Conservation (phyloP, 2,888 invertebrate species). For the Stenolophus ochropezus region DNA sequence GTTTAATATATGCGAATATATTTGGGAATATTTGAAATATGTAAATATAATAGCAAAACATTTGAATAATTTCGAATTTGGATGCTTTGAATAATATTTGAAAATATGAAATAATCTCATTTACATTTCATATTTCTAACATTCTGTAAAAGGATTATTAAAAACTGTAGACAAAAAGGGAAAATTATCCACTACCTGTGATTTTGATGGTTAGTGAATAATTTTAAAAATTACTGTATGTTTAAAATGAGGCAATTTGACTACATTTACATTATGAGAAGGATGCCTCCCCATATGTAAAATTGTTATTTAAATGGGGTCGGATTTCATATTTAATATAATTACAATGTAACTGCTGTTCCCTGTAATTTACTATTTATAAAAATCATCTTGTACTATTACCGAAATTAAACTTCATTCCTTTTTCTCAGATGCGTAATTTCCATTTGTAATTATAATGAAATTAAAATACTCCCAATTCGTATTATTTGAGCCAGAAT, state of each 20-base stretch:
- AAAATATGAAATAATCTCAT: slow-evolving; percentile 21
- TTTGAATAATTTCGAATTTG: neutral
- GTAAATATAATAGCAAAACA: neutral
- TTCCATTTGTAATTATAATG: slow-evolving; percentile 29
- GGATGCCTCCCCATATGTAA: slow-evolving; percentile 21
- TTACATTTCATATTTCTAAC: slow-evolving; percentile 25
- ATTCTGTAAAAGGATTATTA: neutral
- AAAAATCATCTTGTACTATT: slow-evolving; percentile 32
- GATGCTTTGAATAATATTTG: slow-evolving; percentile 25
- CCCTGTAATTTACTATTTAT: slow-evolving; percentile 50
- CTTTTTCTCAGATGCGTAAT: slow-evolving; percentile 9
- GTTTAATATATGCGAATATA: neutral
- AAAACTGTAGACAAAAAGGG: neutral
- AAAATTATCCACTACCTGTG: slow-evolving; percentile 34
- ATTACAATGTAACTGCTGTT: slow-evolving; percentile 33
- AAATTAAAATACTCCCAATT: slow-evolving; percentile 27
- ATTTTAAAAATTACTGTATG: slow-evolving; percentile 31
- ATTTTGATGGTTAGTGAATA: slow-evolving; percentile 31
- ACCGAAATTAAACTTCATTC: slow-evolving; percentile 18
- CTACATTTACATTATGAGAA: slow-evolving; percentile 29
- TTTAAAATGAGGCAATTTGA: slow-evolving; percentile 32
- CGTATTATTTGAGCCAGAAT: neutral
- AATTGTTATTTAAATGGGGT: slow-evolving; percentile 42
- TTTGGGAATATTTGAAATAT: neutral
- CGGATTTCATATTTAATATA: slow-evolving; percentile 37